These are phyloP conservation scores for Pachypeltis micranthus DNA, from an alignment of 1,140 invertebrate species.

Conservation along the genomic window DNA sequence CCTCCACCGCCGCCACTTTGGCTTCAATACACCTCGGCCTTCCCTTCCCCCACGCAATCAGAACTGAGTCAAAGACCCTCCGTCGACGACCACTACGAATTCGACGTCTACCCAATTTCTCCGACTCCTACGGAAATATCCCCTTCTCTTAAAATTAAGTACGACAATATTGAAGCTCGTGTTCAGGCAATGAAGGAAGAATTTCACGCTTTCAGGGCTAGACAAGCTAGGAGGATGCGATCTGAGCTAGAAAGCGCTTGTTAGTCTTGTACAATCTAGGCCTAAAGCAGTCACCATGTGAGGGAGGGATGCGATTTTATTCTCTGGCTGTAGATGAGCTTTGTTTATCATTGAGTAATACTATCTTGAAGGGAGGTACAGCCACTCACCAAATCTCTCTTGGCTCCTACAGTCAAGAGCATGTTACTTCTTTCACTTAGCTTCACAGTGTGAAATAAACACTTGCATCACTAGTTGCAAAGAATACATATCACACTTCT, in stretches of 20 bases:
- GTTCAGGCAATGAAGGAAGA: constrained; percentile 91
- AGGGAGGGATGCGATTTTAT: too few relatives aligned
- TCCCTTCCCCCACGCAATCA: constrained; percentile 38
- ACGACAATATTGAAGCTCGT: constrained; percentile 75
- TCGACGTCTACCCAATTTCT: constrained; percentile 64
- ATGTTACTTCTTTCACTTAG: too few relatives aligned
- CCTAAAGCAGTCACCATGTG: too few relatives aligned
- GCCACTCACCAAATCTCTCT: too few relatives aligned
- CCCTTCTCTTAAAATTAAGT: constrained; percentile 39
- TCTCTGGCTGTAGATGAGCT: too few relatives aligned
- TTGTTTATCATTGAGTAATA: too few relatives aligned
- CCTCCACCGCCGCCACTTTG: constrained; percentile 35
- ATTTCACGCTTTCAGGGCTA: constrained; percentile 80
- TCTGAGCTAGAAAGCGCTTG: constrained; percentile 63
- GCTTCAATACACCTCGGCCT: constrained; percentile 27
- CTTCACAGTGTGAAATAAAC: too few relatives aligned
- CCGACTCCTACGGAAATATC: constrained; percentile 54
- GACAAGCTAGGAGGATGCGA: constrained; percentile 59
- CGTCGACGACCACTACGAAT: constrained; percentile 91
- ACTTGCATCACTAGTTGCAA: too few relatives aligned
- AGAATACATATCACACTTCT: too few relatives aligned
- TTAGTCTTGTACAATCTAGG: too few relatives aligned
- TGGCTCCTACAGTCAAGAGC: too few relatives aligned
- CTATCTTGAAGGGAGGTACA: too few relatives aligned
- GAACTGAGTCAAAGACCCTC: constrained; percentile 42